A percentile compares a stretch with the other conserved stretches of the same genome.
phyloP scores from a whole-genome alignment of 2,888 invertebrate genomes.

The Thereva unica region DNA sequence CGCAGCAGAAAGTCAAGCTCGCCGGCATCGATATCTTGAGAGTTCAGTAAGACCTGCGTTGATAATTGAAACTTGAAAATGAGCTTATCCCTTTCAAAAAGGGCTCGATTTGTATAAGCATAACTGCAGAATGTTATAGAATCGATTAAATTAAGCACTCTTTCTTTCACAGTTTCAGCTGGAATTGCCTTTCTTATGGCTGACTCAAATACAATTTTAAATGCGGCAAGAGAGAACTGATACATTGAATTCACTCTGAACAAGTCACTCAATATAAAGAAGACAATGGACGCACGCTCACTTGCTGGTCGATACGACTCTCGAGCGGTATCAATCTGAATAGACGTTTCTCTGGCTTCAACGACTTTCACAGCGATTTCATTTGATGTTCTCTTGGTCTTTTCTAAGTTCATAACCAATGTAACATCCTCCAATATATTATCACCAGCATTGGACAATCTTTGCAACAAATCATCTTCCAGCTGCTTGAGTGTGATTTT shows the following conservation, averaged over 20 bases:
- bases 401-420: slow-evolving; percentile 89
- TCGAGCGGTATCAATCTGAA: slow-evolving; percentile 87
- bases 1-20: slow-evolving; percentile 88
- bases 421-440: slow-evolving; percentile 90
- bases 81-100: slow-evolving; percentile 90
- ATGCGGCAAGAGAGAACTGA: slow-evolving; percentile 93
- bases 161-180: slow-evolving; percentile 70
- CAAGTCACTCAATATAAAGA: slow-evolving; percentile 91
- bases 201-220: slow-evolving; percentile 83
- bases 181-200: slow-evolving; percentile 73
- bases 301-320: slow-evolving; percentile 88
- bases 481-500: slow-evolving; percentile 88
- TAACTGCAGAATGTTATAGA: slow-evolving; percentile 86
- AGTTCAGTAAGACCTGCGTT: slow-evolving; percentile 66
- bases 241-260: slow-evolving; percentile 93
- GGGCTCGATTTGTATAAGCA: slow-evolving; percentile 84
- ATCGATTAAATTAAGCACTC: slow-evolving; percentile 80
- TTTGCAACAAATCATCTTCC: slow-evolving; percentile 87
- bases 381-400: slow-evolving; percentile 88
- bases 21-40: slow-evolving; percentile 69
- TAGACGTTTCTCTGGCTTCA: slow-evolving; percentile 83
- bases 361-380: slow-evolving; percentile 86
- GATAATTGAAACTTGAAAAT: slow-evolving; percentile 88
- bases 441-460: slow-evolving; percentile 87
- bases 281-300: slow-evolving; percentile 82